Evolutionary conservation across 2,113 vertebrate genomes (phyloP).

Genomic region (Alces alces): DNA sequence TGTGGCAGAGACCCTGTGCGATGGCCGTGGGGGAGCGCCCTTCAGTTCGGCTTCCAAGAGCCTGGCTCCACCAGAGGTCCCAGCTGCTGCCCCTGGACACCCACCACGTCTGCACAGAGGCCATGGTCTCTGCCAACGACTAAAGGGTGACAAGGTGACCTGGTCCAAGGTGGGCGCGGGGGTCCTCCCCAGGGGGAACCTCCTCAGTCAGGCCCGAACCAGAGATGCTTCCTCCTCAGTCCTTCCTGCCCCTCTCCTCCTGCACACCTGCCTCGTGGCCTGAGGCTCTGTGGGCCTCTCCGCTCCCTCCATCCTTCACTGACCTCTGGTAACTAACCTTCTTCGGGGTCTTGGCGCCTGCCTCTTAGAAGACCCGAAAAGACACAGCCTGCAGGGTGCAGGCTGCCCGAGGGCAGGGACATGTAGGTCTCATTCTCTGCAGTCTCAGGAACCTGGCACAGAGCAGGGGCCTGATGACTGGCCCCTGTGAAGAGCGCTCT

Average conservation of each 20-base stretch:
- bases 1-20: not conserved
- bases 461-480: not conserved
- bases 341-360: not conserved
- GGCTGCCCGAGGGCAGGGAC: not conserved
- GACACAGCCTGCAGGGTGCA: accelerated
- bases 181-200: not conserved
- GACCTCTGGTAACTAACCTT: too few species aligned
- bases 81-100: not conserved
- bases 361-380: not conserved
- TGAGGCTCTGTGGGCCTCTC: not conserved
- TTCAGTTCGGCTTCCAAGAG: not conserved
- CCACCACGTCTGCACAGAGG: not conserved
- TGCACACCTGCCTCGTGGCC: not conserved
- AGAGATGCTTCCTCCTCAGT: not conserved
- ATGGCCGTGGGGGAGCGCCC: accelerated
- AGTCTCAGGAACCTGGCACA: not conserved
- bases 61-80: not conserved
- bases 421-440: not conserved
- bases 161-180: accelerated
- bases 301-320: not conserved
- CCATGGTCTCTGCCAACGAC: not conserved
- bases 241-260: not conserved
- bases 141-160: not conserved
- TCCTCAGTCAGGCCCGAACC: not conserved
- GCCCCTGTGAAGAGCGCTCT: not conserved